These are phyloP conservation scores for Apeltes quadracus DNA, from an alignment of 2,113 vertebrate genomes.

Conservation along the genomic window DNA sequence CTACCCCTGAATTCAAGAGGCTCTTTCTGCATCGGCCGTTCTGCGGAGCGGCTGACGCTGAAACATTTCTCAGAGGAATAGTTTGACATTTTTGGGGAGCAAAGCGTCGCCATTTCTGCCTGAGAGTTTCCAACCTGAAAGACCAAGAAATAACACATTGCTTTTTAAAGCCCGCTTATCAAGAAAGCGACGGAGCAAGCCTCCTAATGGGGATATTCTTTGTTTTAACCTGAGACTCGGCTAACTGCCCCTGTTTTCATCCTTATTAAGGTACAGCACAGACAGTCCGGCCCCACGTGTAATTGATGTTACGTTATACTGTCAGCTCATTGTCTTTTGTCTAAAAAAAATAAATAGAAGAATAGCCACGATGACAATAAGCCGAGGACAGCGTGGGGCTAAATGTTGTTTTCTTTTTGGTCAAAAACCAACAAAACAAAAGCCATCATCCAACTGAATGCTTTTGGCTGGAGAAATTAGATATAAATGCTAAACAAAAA, in stretches of 20 bases:
- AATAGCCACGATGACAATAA: background rate
- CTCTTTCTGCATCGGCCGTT: background rate
- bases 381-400: conserved; percentile 5
- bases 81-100: background rate
- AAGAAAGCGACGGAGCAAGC: background rate
- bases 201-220: background rate
- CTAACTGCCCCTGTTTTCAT: background rate
- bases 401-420: conserved; percentile 13
- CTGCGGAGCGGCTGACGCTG: background rate
- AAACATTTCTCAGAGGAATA: background rate
- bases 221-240: no score
- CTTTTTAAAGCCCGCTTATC: background rate
- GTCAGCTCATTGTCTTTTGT: background rate
- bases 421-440: background rate
- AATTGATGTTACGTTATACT: background rate
- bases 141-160: background rate
- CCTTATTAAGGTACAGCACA: no score
- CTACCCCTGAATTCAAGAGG: background rate
- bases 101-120: background rate
- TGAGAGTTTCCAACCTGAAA: background rate
- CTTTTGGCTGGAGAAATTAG: no score
- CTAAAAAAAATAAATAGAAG: background rate
- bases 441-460: conserved; percentile 9
- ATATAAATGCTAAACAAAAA: no score
- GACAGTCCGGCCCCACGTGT: background rate